Evolutionary conservation across 2,888 invertebrate species (phyloP).

Genomic region (Itoplectis maculator): DNA sequence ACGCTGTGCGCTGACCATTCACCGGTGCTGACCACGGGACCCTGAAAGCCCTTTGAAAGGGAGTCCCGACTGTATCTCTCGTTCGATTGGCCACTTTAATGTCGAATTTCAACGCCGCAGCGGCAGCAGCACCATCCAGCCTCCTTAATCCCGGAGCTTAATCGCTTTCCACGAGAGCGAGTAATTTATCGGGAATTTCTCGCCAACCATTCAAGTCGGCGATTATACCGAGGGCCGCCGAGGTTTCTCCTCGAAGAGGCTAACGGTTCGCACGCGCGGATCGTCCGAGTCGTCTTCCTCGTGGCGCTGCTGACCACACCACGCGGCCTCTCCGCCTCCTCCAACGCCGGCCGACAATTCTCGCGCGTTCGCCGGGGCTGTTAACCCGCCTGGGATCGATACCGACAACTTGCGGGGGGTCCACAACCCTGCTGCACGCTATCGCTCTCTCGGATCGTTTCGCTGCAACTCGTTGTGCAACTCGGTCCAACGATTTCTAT

Average conservation of each 20-base stretch:
- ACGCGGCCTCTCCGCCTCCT: too few relatives aligned
- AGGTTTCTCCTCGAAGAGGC: slow-evolving; percentile 10
- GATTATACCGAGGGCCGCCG: background rate
- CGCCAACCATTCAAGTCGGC: background rate
- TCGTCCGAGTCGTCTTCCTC: background rate
- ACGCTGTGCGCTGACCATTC: background rate
- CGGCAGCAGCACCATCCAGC: background rate
- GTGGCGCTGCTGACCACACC: slow-evolving; percentile 19
- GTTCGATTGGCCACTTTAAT: background rate
- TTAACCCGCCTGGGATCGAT: slow-evolving; percentile 65
- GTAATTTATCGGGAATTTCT: slow-evolving; percentile 20
- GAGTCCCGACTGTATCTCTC: background rate
- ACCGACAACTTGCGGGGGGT: slow-evolving; percentile 12
- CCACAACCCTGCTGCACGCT: slow-evolving; percentile 35
- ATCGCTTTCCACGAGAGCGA: slow-evolving; percentile 28
- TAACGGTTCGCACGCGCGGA: background rate
- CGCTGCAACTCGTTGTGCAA: slow-evolving; percentile 2
- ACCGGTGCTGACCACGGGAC: background rate
- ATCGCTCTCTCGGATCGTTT: slow-evolving; percentile 14
- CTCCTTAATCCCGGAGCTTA: background rate
- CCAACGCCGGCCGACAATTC: slow-evolving; percentile 51
- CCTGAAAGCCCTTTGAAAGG: background rate
- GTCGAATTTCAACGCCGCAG: background rate
- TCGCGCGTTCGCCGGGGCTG: slow-evolving; percentile 55
- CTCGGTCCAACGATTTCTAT: slow-evolving; percentile 20